Percentiles rank a stretch among this genome's conserved stretches.
These are phyloP conservation scores for Lepidochrysops patricia DNA, from an alignment of 2,888 invertebrate species.

Conservation along the genomic window DNA sequence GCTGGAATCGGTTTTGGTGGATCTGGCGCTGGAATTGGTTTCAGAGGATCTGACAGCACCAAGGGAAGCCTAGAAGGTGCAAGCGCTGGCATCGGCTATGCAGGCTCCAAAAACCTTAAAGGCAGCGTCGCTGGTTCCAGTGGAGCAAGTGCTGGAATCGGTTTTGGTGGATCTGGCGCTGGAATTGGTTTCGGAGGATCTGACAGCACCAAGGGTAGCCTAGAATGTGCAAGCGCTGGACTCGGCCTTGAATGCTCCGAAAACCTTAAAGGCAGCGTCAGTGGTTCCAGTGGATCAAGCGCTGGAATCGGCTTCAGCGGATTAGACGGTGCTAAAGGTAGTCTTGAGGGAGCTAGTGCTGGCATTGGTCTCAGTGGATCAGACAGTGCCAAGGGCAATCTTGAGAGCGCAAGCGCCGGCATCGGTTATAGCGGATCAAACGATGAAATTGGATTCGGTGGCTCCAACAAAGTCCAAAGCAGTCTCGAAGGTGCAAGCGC, in stretches of 20 bases:
- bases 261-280: no score
- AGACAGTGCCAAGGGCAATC: background rate
- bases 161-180: background rate
- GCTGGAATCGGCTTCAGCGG: no score
- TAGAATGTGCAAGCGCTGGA: background rate
- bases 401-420: background rate
- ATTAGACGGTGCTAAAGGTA: background rate
- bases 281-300: background rate
- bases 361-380: constrained; percentile 16
- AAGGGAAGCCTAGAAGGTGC: no score
- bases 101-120: background rate
- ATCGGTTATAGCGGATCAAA: constrained; percentile 15
- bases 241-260: background rate
- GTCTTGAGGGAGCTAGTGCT: background rate
- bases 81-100: background rate
- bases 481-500: background rate
- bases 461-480: background rate
- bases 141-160: background rate
- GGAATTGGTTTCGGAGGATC: background rate
- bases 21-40: background rate
- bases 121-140: background rate
- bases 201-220: background rate
- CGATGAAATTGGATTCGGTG: background rate
- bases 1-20: background rate
- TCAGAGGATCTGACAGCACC: no score